Conservation (phyloP, 2,888 invertebrate genomes). For the Agrotis segetum region DNA sequence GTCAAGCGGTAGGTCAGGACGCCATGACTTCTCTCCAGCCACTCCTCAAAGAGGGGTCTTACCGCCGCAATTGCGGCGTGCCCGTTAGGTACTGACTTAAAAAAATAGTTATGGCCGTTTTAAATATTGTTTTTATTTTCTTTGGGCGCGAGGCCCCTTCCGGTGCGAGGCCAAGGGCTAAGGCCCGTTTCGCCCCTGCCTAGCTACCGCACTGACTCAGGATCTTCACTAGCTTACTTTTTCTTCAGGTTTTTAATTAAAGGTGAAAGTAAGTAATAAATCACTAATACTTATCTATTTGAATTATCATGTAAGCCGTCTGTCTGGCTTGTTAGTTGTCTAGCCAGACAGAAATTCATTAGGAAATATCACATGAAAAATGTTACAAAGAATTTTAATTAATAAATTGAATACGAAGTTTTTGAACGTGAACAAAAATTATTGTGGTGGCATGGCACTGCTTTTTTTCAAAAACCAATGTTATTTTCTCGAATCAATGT, state of each 20-base stretch:
- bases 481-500: not conserved
- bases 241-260: not conserved
- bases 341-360: not conserved
- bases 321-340: not conserved
- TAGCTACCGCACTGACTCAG: too few relatives aligned
- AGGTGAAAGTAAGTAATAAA: conserved; percentile 3
- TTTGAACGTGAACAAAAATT: not conserved
- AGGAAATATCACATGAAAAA: not conserved
- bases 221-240: not conserved
- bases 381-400: conserved; percentile 16
- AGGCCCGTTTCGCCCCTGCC: too few relatives aligned
- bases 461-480: not conserved
- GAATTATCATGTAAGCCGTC: not conserved
- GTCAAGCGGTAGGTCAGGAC: too few relatives aligned
- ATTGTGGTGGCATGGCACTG: too few relatives aligned
- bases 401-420: not conserved
- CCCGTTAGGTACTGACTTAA: too few relatives aligned
- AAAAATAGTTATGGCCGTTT: too few relatives aligned
- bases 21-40: too few relatives aligned
- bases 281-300: not conserved
- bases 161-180: too few relatives aligned
- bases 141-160: too few relatives aligned
- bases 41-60: too few relatives aligned
- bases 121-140: too few relatives aligned
- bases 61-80: too few relatives aligned